These are phyloP conservation scores for Nephrotoma flavescens DNA, from an alignment of 2,888 invertebrate species.

Conservation along the genomic window DNA sequence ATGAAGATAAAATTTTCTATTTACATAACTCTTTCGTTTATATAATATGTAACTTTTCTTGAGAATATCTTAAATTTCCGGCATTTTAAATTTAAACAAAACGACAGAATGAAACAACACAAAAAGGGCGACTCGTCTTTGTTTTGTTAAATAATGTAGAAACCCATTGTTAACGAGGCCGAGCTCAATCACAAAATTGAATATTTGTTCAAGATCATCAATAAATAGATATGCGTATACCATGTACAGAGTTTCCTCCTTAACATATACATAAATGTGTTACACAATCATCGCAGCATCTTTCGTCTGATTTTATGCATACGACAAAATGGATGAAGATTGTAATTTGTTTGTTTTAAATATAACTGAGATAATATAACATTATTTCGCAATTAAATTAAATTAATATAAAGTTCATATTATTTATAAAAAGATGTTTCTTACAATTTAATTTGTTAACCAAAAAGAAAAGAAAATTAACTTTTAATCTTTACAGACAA, in stretches of 20 bases:
- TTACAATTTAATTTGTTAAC: background rate
- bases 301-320: background rate
- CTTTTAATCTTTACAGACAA: background rate
- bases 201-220: background rate
- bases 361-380: background rate
- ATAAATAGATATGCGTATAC: background rate
- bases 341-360: background rate
- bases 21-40: background rate
- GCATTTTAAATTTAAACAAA: background rate
- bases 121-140: background rate
- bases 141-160: background rate
- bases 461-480: background rate
- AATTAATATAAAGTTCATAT: background rate
- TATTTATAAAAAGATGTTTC: background rate
- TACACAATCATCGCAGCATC: background rate
- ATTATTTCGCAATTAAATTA: background rate
- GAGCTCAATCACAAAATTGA: background rate
- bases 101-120: background rate
- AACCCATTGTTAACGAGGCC: background rate
- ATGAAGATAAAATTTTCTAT: background rate
- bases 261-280: background rate
- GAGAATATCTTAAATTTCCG: background rate
- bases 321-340: background rate
- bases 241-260: background rate
- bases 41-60: background rate